These are phyloP conservation scores for Euzophera pinguis DNA, from an alignment of 2,888 invertebrate species.

Conservation along the genomic window DNA sequence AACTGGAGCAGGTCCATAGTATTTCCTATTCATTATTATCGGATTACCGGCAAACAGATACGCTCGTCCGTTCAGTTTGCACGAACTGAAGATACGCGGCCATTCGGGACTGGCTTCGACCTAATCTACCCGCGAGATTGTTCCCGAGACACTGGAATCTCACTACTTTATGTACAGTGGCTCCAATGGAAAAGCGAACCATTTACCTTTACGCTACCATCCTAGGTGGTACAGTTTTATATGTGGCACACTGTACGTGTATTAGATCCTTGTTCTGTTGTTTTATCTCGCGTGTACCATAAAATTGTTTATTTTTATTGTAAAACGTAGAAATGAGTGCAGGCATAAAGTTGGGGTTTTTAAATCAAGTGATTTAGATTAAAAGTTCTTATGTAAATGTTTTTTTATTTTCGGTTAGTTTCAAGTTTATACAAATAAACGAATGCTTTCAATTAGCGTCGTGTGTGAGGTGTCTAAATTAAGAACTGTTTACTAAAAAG, in stretches of 20 bases:
- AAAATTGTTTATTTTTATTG: background rate
- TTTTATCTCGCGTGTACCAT: background rate
- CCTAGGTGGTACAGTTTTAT: no score
- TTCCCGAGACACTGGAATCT: conserved; percentile 18
- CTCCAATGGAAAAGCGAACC: no score
- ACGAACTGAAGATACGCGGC: conserved; percentile 58
- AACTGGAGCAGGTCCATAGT: conserved; percentile 54
- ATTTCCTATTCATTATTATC: conserved; percentile 70
- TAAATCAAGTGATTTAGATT: no score
- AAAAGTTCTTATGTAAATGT: no score
- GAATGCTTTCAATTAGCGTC: no score
- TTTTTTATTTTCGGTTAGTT: no score
- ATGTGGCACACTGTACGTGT: no score
- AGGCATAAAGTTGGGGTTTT: background rate
- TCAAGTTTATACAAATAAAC: no score
- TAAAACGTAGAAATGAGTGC: background rate
- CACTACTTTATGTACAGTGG: conserved; percentile 9
- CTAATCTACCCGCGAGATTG: conserved; percentile 54
- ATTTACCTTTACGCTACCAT: no score
- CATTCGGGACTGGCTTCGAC: conserved; percentile 37
- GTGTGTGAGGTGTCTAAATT: no score
- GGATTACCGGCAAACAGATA: conserved; percentile 58
- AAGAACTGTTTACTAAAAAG: no score
- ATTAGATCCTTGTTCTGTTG: conserved; percentile 16
- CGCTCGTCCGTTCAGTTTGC: conserved; percentile 44